These are phyloP conservation scores for Hemithea aestivaria DNA, from an alignment of 2,888 invertebrate genomes.

Conservation along the genomic window DNA sequence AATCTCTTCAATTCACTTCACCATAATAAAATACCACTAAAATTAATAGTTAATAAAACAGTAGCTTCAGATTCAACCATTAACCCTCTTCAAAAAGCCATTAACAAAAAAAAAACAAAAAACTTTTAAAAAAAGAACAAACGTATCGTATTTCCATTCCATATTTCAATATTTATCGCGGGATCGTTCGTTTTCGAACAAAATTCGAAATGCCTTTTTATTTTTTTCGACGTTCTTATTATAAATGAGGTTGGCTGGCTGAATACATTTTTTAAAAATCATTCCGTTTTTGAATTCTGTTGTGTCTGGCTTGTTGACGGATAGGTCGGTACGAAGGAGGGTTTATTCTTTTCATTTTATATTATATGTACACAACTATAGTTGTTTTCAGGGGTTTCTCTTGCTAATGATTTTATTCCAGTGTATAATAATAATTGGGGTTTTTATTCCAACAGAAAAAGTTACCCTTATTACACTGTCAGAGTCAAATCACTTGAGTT, in stretches of 20 bases:
- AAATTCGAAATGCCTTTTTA: constrained; percentile 61
- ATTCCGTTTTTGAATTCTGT: constrained; percentile 58
- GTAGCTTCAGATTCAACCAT: constrained; percentile 58
- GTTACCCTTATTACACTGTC: too few species aligned
- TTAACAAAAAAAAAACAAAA: constrained; percentile 39
- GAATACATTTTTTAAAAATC: constrained; percentile 57
- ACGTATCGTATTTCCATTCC: constrained; percentile 68
- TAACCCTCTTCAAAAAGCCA: constrained; percentile 58
- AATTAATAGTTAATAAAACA: constrained; percentile 70
- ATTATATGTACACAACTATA: too few species aligned
- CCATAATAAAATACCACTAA: constrained; percentile 29
- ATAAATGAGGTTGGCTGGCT: constrained; percentile 60
- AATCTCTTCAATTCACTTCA: too few species aligned
- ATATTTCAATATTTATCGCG: constrained; percentile 77
- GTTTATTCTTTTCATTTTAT: too few species aligned
- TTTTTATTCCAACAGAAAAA: too few species aligned
- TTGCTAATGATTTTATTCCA: too few species aligned
- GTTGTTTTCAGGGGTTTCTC: too few species aligned
- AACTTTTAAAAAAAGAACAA: constrained; percentile 42
- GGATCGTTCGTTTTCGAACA: constrained; percentile 73
- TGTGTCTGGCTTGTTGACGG: constrained; percentile 28
- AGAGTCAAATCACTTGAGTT: too few species aligned
- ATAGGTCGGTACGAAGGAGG: too few species aligned
- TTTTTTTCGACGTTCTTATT: constrained; percentile 53
- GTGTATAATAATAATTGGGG: too few species aligned